Conservation (phyloP, 2,797 vertebrate genomes). For the Gallinago nigripennis region DNA sequence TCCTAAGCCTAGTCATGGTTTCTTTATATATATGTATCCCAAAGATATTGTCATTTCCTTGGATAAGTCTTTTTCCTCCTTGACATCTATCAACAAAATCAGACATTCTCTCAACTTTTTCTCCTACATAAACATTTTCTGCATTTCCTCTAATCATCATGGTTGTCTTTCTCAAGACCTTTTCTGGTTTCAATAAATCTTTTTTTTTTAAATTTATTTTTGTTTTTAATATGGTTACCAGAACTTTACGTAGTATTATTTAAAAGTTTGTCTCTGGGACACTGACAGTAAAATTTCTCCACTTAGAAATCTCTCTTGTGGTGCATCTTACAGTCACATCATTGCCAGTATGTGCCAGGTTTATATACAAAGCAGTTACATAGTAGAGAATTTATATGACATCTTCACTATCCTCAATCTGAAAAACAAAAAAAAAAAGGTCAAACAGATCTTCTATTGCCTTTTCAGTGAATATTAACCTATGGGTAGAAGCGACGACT, state of each 20-base stretch:
- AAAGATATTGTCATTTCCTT: neutral
- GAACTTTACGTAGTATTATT: neutral
- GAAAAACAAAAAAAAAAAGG: neutral
- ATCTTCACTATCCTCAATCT: neutral
- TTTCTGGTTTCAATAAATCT: neutral
- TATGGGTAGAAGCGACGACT: neutral
- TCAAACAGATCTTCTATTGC: neutral
- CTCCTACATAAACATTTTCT: neutral
- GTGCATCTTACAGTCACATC: neutral
- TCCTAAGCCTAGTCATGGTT: neutral
- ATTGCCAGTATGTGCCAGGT: neutral
- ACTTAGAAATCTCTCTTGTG: neutral
- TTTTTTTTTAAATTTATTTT: neutral
- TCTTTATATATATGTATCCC: neutral
- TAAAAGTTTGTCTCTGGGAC: neutral
- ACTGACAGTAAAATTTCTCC: neutral
- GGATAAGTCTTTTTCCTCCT: neutral
- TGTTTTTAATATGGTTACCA: neutral
- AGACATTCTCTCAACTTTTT: neutral
- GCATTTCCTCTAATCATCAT: neutral
- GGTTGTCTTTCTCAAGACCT: neutral
- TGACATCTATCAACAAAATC: neutral
- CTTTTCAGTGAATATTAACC: neutral
- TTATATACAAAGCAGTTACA: neutral
- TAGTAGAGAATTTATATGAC: neutral